A percentile compares a stretch with the other conserved stretches of the same genome.
Evolutionary conservation across 2,797 vertebrate genomes (phyloP).

Genomic region (Alca torda): DNA sequence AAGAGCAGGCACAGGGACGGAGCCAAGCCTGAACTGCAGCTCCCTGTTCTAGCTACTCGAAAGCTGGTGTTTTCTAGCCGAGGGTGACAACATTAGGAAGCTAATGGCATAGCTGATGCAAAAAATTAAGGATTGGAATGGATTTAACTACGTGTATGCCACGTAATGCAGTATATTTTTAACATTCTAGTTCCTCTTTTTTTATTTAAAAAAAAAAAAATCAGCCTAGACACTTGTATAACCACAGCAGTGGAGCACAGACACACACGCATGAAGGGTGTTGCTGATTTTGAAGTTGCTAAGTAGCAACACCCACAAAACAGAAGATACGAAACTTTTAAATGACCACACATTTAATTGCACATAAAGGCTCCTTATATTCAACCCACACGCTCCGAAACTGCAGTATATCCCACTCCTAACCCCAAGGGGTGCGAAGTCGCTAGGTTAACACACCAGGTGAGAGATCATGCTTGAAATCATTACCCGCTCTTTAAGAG

Average conservation of each 20-base stretch:
- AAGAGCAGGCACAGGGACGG: background rate
- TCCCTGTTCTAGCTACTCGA: background rate
- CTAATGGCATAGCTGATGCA: background rate
- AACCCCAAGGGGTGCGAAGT: background rate
- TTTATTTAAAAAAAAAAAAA: background rate
- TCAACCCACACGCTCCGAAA: background rate
- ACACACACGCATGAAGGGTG: background rate
- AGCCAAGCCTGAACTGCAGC: background rate
- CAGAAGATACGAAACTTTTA: background rate
- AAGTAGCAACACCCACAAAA: background rate
- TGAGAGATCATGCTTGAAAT: background rate
- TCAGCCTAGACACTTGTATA: background rate
- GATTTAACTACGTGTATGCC: background rate
- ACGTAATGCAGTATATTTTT: background rate
- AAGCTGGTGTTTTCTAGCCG: background rate
- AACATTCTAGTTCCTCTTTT: background rate
- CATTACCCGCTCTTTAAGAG: slow-evolving; percentile 2
- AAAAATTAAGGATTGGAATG: background rate
- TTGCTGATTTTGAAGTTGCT: background rate
- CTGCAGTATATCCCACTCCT: background rate
- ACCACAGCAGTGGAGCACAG: background rate
- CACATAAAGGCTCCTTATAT: background rate
- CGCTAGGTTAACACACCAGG: background rate
- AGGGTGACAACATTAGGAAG: background rate
- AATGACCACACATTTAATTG: background rate